Percentiles rank a stretch among this genome's conserved stretches.
These are phyloP conservation scores for Ips nitidus DNA, from an alignment of 1,140 invertebrate species.

Conservation along the genomic window DNA sequence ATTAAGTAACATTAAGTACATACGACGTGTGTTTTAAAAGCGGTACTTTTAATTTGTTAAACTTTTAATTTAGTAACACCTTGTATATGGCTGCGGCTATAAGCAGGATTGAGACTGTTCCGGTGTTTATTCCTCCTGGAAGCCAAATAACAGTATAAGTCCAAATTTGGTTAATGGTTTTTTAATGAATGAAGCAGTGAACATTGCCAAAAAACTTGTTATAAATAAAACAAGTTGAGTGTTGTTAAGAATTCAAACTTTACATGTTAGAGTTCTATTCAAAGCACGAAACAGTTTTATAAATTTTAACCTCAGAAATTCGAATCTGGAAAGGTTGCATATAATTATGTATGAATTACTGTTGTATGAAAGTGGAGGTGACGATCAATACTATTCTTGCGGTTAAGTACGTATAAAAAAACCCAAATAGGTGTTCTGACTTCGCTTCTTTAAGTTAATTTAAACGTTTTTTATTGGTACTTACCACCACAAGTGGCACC, in stretches of 20 bases:
- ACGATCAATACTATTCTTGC: conserved; percentile 30
- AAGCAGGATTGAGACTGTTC: conserved; percentile 1
- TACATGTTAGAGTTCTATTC: no score
- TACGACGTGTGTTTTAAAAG: no score
- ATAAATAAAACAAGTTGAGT: no score
- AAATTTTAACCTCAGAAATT: conserved; percentile 14
- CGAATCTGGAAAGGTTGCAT: conserved; percentile 30
- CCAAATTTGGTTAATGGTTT: not conserved
- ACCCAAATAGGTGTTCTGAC: no score
- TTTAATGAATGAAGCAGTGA: not conserved
- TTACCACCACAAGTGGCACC: conserved; percentile 39
- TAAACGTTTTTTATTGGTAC: not conserved
- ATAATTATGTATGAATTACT: conserved; percentile 34
- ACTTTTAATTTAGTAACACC: not conserved
- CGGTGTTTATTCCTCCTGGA: conserved; percentile 4
- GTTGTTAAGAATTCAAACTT: no score
- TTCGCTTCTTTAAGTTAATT: no score
- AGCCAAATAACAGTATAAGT: not conserved
- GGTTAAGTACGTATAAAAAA: not conserved
- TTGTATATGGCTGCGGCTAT: conserved; percentile 4
- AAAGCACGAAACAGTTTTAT: not conserved
- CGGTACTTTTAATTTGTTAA: no score
- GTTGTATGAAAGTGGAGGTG: conserved; percentile 18
- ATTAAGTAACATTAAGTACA: no score
- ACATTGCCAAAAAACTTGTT: not conserved